phyloP scores from a whole-genome alignment of 1,140 invertebrate genomes.

The Augochlora pura region DNA sequence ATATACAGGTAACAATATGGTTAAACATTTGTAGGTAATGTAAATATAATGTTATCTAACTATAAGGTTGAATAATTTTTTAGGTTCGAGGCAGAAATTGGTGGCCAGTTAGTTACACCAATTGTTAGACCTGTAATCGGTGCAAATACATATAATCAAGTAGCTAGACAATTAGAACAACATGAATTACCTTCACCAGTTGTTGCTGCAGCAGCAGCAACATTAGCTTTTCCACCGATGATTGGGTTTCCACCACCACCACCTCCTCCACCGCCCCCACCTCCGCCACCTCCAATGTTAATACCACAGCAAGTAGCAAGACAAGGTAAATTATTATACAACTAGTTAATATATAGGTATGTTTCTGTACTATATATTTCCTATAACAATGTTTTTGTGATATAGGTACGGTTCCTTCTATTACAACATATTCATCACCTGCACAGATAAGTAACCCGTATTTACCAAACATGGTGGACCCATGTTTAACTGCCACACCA shows the following conservation, averaged over 20 bases:
- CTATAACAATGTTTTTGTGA: conserved; percentile 2
- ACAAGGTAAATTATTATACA: conserved; percentile 66
- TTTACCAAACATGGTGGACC: conserved; percentile 73
- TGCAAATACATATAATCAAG: conserved; percentile 84
- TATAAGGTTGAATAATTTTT: conserved; percentile 26
- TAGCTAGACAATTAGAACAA: conserved; percentile 84
- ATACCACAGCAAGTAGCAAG: conserved; percentile 82
- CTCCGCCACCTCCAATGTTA: conserved; percentile 80
- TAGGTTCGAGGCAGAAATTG: conserved; percentile 94
- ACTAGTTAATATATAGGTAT: not conserved
- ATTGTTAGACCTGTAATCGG: conserved; percentile 84
- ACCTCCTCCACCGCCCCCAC: conserved; percentile 82
- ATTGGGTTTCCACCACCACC: conserved; percentile 79
- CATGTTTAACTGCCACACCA: conserved; percentile 72
- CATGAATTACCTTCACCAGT: conserved; percentile 76
- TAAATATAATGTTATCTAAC: conserved; percentile 10
- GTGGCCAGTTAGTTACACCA: conserved; percentile 82
- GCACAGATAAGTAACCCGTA: conserved; percentile 76
- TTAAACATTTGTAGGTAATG: not conserved
- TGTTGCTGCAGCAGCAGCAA: conserved; percentile 73
- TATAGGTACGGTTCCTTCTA: conserved; percentile 72
- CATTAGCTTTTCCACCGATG: conserved; percentile 71
- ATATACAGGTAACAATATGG: not conserved
- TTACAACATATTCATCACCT: conserved; percentile 76
- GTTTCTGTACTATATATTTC: not conserved